Evolutionary conservation across 2,888 invertebrate genomes (phyloP), one percentile per base, ranked within the genome.

Genomic region (Tyria jacobaeae): DNA sequence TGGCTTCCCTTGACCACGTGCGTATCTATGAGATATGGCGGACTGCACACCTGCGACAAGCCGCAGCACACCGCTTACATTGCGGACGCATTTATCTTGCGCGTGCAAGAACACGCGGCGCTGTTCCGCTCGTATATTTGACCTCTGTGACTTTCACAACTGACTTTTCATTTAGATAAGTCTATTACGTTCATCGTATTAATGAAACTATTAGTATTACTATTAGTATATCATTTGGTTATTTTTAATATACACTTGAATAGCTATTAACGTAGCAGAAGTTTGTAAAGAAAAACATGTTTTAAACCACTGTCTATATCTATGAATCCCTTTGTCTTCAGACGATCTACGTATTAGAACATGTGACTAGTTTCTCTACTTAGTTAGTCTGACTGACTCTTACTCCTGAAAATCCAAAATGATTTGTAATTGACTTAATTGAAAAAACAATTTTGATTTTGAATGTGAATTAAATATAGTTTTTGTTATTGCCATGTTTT

Each of bases 11-110:
- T 71, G 73, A 70, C 76, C 68, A 64, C 64, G 68, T 63, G 70
- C 65, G 68, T 63, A 62, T 50, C 70, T 70, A 64, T 73, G 76
- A 78, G 76, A 71, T 76, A 77, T 70, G 70, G 70, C 64, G 72
- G 69, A 71, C 70, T 56, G 65, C 70, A 70, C 82, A 82, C 82
- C 82, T 82, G 80, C 78, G 76, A 55, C 71, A 47, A 70, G 66
- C 79, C 81, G 69, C 71, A 65, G 60, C n/a, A n/a, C n/a, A n/a
- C 41, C 17, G 41, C 14, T 21, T 21, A 66, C 60, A 56, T 61
- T 72, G 72, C 69, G 68, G 60, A 50, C 71, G 67, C 78, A 81
- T 86, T 85, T 84, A 86, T 87, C 86, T 86, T 80, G 73, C 64
- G 78, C 75, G 74, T 69, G 73, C 76, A 70, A 79, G 78, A 78